Percentiles rank a stretch among this genome's conserved stretches.
Conservation (phyloP, 2,113 vertebrate genomes). For the Arvicanthis niloticus region DNA sequence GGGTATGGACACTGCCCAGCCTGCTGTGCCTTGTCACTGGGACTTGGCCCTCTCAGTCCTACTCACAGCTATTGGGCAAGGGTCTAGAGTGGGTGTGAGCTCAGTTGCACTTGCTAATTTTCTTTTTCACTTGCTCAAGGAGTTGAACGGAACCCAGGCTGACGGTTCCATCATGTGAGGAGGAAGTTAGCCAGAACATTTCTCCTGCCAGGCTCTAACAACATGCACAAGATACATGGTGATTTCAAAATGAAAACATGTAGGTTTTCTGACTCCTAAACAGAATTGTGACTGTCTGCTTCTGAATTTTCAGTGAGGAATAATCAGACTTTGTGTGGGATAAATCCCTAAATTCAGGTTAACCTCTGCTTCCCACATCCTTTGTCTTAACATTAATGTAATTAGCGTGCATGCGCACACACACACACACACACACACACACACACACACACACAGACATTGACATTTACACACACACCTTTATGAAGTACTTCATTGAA, state of each 20-base stretch:
- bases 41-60: background rate
- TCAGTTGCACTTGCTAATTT: background rate
- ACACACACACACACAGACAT: background rate
- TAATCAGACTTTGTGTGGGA: background rate
- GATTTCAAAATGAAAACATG: background rate
- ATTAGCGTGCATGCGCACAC: background rate
- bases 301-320: conserved; percentile 47
- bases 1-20: too few species aligned
- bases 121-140: background rate
- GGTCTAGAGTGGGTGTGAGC: background rate
- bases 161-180: background rate
- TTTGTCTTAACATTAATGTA: background rate
- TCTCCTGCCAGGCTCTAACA: background rate
- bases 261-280: conserved; percentile 17
- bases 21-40: background rate
- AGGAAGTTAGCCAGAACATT: conserved; percentile 1
- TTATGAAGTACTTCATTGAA: background rate
- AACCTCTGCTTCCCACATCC: background rate
- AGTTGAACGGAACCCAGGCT: background rate
- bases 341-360: background rate
- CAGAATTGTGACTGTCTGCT: conserved; percentile 7
- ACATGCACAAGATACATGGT: background rate
- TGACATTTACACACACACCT: too few species aligned
- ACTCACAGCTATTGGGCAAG: background rate
- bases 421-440: background rate